phyloP scores from a whole-genome alignment of 2,113 vertebrate species.

The Campylomormyrus numenius region DNA sequence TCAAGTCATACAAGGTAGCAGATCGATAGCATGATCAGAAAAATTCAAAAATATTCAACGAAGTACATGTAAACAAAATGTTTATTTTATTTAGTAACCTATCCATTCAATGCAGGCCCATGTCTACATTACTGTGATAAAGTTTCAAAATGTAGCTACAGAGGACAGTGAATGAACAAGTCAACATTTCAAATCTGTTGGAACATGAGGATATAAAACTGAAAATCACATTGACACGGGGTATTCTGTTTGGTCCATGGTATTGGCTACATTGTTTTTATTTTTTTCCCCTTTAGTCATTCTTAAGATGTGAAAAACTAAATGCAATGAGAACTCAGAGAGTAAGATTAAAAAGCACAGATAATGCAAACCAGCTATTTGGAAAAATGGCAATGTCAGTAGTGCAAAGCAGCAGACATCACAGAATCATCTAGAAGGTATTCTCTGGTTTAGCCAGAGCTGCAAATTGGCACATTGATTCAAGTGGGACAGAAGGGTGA shows the following conservation, averaged over 20 bases:
- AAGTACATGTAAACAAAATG: background rate
- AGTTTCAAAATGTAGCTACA: background rate
- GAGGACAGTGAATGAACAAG: background rate
- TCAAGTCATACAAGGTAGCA: background rate
- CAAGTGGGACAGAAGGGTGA: background rate
- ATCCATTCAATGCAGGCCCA: constrained; percentile 5
- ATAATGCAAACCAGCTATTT: background rate
- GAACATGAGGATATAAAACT: background rate
- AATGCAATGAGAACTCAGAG: background rate
- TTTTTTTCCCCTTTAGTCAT: background rate
- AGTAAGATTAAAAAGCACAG: background rate
- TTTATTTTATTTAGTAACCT: constrained; percentile 1
- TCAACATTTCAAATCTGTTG: background rate
- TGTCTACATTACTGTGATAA: background rate
- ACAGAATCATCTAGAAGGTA: background rate
- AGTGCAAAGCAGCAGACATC: background rate
- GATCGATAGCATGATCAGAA: background rate
- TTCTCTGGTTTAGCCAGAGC: background rate
- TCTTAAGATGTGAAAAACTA: background rate
- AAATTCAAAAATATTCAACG: background rate
- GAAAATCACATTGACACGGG: background rate
- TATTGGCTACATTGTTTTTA: background rate
- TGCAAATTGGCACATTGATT: background rate
- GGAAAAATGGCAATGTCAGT: background rate
- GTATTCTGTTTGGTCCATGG: constrained; percentile 2